Evolutionary conservation across 2,113 vertebrate genomes (phyloP), one percentile per base, ranked within the genome.

Genomic region (Hypanus sabinus): DNA sequence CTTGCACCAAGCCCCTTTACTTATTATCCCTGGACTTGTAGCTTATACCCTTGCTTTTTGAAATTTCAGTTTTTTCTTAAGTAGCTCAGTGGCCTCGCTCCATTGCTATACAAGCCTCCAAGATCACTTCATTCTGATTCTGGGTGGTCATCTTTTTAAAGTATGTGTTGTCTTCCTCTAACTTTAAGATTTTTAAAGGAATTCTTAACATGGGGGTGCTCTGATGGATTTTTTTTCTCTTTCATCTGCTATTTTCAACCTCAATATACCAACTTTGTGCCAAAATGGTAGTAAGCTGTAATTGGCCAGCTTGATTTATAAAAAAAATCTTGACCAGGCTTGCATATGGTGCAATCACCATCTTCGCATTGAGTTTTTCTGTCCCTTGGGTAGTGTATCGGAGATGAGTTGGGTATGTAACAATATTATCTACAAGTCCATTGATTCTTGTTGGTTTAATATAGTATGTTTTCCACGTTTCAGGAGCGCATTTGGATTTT

Each of bases 401-500:
- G 46, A 65, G 22, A 30, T 85, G 22, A 16, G 16, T 80, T 85
- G 55, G 55, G 55, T 10, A 27, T 85, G 7, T 57, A 27, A 27
- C 24, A 57, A 55, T 83, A 14, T 14, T 12, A 87, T 1, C 3
- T 16, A 55, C 80, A 83, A 24, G 80, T 55, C 22, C 80, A 65
- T 88, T 88, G 60, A 33, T 88, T 88, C 30, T 88, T 60, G 46
- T 24, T 30, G 46, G 55, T 85, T 85, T n/a, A 88, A n/a, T 88
- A 88, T 65, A 24, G 71, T 73, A 73, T 24, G 71, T 73, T 24
- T 73, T 73, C 71, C 22, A 27, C 6, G 20, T 73, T 73, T 73
- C 22, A 73, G 71, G 68, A 70, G 68, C 10, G 24, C 55, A 27
- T 4, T 60, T 55, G 83, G 30, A 33, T 88, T 88, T 88, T 62